These are phyloP conservation scores for Nemapogon koenigi DNA, from an alignment of 2,888 invertebrate genomes.

Conservation along the genomic window DNA sequence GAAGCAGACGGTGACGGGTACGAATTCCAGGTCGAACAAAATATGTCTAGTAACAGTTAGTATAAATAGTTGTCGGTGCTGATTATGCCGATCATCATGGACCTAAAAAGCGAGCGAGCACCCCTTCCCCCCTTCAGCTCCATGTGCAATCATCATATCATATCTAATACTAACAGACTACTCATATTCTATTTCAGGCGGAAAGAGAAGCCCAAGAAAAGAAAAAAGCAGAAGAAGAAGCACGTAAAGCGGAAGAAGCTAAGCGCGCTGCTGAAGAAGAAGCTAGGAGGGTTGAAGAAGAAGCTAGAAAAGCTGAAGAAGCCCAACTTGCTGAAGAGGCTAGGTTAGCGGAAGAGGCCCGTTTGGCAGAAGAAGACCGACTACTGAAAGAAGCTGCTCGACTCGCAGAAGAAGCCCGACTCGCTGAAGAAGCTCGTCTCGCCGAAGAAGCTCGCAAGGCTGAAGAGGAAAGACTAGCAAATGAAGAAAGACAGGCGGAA, in stretches of 20 bases:
- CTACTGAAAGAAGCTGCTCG: slow-evolving; percentile 41
- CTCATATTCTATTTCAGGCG: slow-evolving; percentile 22
- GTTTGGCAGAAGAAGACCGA: slow-evolving; percentile 38
- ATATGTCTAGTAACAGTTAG: too few relatives aligned
- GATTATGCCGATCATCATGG: too few relatives aligned
- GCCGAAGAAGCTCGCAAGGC: slow-evolving; percentile 37
- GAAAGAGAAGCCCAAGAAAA: slow-evolving; percentile 50
- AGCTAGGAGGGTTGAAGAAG: slow-evolving; percentile 38
- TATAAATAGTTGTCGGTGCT: too few relatives aligned
- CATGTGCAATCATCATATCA: too few relatives aligned
- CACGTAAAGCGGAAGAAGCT: slow-evolving; percentile 55
- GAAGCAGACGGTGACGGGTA: too few relatives aligned
- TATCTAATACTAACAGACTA: too few relatives aligned
- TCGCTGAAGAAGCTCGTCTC: slow-evolving; percentile 46
- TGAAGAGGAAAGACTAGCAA: slow-evolving; percentile 29
- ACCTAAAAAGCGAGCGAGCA: too few relatives aligned
- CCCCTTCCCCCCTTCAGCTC: too few relatives aligned
- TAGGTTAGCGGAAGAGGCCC: slow-evolving; percentile 46
- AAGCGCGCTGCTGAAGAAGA: slow-evolving; percentile 37
- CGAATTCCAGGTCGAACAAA: too few relatives aligned
- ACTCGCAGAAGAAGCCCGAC: slow-evolving; percentile 26
- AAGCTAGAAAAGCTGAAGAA: slow-evolving; percentile 24
- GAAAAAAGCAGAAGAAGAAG: slow-evolving; percentile 63
- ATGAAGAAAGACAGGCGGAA: slow-evolving; percentile 54
- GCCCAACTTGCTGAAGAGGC: slow-evolving; percentile 55